phyloP scores from a whole-genome alignment of 2,888 invertebrate genomes.

The Chrysotoxum bicinctum region DNA sequence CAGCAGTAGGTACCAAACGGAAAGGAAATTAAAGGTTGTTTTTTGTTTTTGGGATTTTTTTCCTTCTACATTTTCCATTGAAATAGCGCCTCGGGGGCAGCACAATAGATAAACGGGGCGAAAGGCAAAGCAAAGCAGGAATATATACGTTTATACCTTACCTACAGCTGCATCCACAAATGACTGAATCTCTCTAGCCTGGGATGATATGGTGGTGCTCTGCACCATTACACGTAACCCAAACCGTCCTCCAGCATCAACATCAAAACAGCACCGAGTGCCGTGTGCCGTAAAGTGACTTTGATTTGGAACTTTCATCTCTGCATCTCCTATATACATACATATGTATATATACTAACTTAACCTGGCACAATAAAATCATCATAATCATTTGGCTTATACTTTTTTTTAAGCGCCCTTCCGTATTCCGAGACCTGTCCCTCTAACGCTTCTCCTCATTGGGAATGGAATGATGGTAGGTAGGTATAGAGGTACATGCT shows the following conservation, averaged over 20 bases:
- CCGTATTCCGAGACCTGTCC: neutral
- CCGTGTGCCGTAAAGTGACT: conserved; percentile 51
- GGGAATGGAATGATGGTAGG: neutral
- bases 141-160: neutral
- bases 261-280: neutral
- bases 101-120: conserved; percentile 42
- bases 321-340: conserved; percentile 25
- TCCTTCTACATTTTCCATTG: conserved; percentile 25
- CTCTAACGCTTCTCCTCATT: neutral
- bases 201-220: conserved; percentile 8
- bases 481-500: neutral
- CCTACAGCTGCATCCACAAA: conserved; percentile 45
- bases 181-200: conserved; percentile 46
- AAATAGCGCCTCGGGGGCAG: conserved; percentile 51
- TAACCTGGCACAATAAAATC: conserved; percentile 64
- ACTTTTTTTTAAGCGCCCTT: conserved; percentile 22
- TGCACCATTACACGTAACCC: conserved; percentile 60
- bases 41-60: conserved; percentile 51
- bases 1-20: conserved; percentile 52
- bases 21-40: conserved; percentile 68
- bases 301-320: conserved; percentile 70
- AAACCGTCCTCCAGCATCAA: conserved; percentile 8
- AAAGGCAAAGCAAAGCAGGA: neutral
- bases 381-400: conserved; percentile 71
- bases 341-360: conserved; percentile 25